Evolutionary conservation across 2,797 vertebrate genomes (phyloP), one percentile per base, ranked within the genome.

Genomic region (Ambastaia sidthimunki): DNA sequence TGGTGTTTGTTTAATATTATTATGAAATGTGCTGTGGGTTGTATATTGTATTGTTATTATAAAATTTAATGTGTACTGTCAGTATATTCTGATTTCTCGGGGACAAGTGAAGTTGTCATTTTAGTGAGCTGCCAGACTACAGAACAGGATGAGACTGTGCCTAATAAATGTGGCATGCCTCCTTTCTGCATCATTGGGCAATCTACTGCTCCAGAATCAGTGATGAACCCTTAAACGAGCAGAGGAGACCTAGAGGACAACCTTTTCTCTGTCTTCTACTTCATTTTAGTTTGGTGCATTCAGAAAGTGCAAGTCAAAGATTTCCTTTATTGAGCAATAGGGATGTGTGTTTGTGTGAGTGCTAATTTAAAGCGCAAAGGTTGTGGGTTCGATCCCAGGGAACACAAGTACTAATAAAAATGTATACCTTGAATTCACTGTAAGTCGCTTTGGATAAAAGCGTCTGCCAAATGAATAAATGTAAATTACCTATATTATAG

Each of bases 121-220:
- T 78, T 11, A 52, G 75, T 66, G 75, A 78, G 18, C 70, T 65
- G 28, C 69, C 70, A 74, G 37, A 83, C 71, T 74, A 74, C 78
- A 78, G 54, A 47, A 25, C 28, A 80, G 62, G 84, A 87, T 80
- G 81, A 86, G 83, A 82, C 76, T 62, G 82, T 78, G 82, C 86
- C 89, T 91, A 86, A 92, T 93, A 90, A 91, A 86, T 25, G 44
- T 52, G 55, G 82, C 83, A 19, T 7, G 71, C 44, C 78, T 76
- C 23, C 76, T 84, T 89, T 89, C 88, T 90, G 86, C 90, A 85
- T 86, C 86, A 89, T 72, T 89, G 80, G 71, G 72, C 74, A 19
- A 71, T 78, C 70, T 73, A 54, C 67, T 83, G 87, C 71, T 76
- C 77, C 69, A 84, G 82, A 87, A 87, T 84, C 68, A 37, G 74